These are phyloP conservation scores for Lepetodrilus schrolli DNA, from an alignment of 2,888 invertebrate species.

Conservation along the genomic window DNA sequence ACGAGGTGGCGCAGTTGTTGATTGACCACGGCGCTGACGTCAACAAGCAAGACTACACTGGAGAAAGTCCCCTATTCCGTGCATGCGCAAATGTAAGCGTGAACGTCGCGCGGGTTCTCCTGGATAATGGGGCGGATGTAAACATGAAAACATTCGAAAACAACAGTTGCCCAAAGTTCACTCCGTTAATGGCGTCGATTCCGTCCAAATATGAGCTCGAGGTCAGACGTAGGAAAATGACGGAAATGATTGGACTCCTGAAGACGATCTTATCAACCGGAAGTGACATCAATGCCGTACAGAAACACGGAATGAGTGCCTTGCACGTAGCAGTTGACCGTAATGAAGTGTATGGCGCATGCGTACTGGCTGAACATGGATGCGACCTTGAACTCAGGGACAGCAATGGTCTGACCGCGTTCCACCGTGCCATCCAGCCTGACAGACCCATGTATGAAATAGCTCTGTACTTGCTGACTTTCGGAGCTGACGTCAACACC, in stretches of 20 bases:
- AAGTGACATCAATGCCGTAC: slow-evolving; percentile 40
- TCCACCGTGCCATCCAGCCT: slow-evolving; percentile 39
- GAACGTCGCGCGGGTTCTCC: slow-evolving; percentile 29
- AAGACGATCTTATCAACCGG: slow-evolving; percentile 38
- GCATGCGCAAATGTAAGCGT: slow-evolving; percentile 42
- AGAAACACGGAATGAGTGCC: slow-evolving; percentile 43
- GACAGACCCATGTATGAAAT: slow-evolving; percentile 37
- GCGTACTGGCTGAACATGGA: slow-evolving; percentile 39
- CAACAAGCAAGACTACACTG: slow-evolving; percentile 33
- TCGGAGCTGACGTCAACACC: slow-evolving; percentile 39
- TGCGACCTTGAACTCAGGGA: slow-evolving; percentile 40
- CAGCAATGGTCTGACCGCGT: slow-evolving; percentile 38
- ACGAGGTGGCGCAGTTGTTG: slow-evolving; percentile 38
- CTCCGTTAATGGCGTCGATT: slow-evolving; percentile 47
- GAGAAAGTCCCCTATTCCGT: slow-evolving; percentile 45
- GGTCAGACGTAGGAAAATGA: slow-evolving; percentile 34
- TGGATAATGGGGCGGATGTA: slow-evolving; percentile 39
- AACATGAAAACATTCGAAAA: slow-evolving; percentile 33
- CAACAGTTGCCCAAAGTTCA: slow-evolving; percentile 23
- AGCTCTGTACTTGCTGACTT: slow-evolving; percentile 41
- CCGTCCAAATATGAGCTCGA: slow-evolving; percentile 40
- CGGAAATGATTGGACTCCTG: slow-evolving; percentile 40
- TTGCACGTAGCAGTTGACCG: slow-evolving; percentile 41
- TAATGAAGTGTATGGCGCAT: slow-evolving; percentile 38
- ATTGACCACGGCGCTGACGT: slow-evolving; percentile 46